A percentile compares a stretch with the other conserved stretches of the same genome.
Evolutionary conservation across 2,113 vertebrate genomes (phyloP).

Genomic region (Lathamus discolor): DNA sequence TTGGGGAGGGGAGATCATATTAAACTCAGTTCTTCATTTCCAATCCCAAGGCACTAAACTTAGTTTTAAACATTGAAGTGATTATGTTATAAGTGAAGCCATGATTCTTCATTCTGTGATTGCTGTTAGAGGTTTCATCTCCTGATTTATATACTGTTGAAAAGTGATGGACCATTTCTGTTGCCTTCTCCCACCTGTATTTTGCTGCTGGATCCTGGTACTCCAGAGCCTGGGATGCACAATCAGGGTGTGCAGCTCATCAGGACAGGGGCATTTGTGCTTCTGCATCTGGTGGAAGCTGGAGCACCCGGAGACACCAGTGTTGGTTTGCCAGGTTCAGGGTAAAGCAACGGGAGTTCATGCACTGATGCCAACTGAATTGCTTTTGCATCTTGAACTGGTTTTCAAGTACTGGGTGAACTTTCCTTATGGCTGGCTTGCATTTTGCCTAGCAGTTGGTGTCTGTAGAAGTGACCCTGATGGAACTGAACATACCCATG

Average conservation of each 20-base stretch:
- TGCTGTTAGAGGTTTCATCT: background rate
- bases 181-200: background rate
- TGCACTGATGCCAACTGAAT: fast-evolving
- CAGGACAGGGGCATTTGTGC: background rate
- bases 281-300: background rate
- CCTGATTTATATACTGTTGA: fast-evolving
- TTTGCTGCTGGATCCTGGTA: background rate
- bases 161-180: fast-evolving
- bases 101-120: background rate
- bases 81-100: fast-evolving
- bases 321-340: background rate
- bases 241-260: fast-evolving
- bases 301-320: background rate
- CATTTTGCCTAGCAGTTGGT: background rate
- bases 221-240: background rate
- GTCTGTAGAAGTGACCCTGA: background rate
- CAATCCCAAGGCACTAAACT: fast-evolving
- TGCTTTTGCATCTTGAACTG: background rate
- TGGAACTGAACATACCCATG: background rate
- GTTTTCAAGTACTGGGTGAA: background rate
- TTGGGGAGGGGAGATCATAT: background rate
- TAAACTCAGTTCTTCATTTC: background rate
- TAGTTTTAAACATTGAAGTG: background rate
- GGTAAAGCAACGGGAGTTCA: background rate
- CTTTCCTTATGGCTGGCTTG: background rate